Percentiles rank a stretch among this genome's conserved stretches.
Evolutionary conservation across 2,113 vertebrate species (phyloP).

Genomic region (Cyanoderma ruficeps): DNA sequence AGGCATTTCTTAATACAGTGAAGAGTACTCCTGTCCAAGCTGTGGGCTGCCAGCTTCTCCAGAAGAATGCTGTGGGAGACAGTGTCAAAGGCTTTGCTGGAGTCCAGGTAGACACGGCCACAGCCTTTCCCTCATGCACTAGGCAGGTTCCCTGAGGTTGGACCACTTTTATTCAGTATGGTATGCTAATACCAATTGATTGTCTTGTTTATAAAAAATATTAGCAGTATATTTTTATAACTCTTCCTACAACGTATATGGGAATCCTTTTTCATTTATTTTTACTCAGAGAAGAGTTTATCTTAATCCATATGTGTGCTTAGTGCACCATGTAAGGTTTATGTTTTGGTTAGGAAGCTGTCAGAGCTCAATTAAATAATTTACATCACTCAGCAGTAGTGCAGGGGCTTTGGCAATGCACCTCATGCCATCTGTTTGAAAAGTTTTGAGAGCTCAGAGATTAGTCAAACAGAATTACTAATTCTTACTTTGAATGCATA

Average conservation of each 20-base stretch:
- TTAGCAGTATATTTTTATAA: not conserved
- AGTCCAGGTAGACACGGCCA: not conserved
- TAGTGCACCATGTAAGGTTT: not conserved
- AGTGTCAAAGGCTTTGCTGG: not conserved
- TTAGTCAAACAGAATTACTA: conserved; percentile 13
- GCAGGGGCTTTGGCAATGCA: conserved; percentile 22
- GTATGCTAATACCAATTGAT: not conserved
- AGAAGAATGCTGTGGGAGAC: not conserved
- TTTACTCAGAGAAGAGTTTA: not conserved
- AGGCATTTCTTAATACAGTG: accelerated
- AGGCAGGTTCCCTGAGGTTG: not conserved
- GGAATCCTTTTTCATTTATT: not conserved
- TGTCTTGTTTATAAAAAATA: not conserved
- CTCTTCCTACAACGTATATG: not conserved
- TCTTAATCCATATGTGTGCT: not conserved
- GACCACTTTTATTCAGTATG: not conserved
- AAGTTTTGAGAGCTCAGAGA: conserved; percentile 24
- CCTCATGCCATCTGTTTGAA: conserved; percentile 6
- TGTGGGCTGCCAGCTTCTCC: not conserved
- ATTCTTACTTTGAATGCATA: not conserved
- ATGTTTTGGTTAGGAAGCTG: conserved; percentile 23
- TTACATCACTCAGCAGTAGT: conserved; percentile 26
- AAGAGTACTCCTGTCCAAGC: accelerated
- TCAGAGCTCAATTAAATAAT: conserved; percentile 36
- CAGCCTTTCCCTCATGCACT: not conserved